Evolutionary conservation across 2,113 vertebrate species (phyloP), one percentile per base, ranked within the genome.

Genomic region (Neogale vison): DNA sequence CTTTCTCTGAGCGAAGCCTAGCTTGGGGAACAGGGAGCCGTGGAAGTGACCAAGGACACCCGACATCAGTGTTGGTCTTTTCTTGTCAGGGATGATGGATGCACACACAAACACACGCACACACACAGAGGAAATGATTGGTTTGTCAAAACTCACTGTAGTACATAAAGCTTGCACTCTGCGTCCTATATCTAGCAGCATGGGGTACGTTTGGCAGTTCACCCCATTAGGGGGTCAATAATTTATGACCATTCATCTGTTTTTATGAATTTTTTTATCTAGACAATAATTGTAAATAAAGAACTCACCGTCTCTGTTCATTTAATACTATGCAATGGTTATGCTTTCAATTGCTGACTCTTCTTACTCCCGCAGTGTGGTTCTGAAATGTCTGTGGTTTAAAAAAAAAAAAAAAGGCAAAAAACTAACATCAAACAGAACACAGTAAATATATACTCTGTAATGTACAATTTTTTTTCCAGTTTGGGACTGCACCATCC

Each of bases 271-370:
- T 99, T 99, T 99, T 99, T 99, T 99, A 99, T 99, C 99, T 99
- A 99, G 99, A 99, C 99, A 99, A 99, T 99, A 99, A 99, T 99
- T 99, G 99, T 99, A 99, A 99, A 99, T 99, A 99, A 99, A 99
- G 99, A 99, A 99, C 99, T 99, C 99, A 99, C 99, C 99, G 99
- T 99, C 99, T 99, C 99, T 99, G 99, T 99, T 99, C 99, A 99
- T 99, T 99, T 99, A 99, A 99, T 99, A 99, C 99, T 99, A 99
- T 99, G 99, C 99, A 99, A 99, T 99, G 99, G 99, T 99, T 99
- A 99, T 99, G 99, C 99, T 99, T 99, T 99, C 99, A 99, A 99
- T 99, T 99, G 99, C 99, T 94, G 88, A 36, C 45, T 99, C 99
- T 99, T 99, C 99, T 98, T 99, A 98, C 98, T 99, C 98, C 98